Evolutionary conservation across 2,888 invertebrate species (phyloP).

Genomic region (Branchellion lobata): DNA sequence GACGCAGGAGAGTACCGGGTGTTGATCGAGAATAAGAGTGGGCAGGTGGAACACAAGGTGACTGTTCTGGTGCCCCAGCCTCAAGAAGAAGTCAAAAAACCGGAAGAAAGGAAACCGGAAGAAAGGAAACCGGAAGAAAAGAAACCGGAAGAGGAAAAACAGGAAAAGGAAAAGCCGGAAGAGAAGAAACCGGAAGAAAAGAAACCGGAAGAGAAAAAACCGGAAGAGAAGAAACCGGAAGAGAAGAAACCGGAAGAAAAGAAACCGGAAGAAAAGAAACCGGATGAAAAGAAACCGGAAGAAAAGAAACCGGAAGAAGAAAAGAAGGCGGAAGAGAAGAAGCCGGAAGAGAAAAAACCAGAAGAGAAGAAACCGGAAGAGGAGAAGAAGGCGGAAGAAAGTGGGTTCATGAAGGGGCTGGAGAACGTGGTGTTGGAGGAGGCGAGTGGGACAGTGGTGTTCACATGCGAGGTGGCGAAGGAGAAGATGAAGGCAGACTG

Average conservation of each 20-base stretch:
- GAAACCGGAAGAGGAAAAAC: slow-evolving; percentile 53
- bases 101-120: slow-evolving; percentile 57
- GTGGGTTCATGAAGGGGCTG: slow-evolving; percentile 58
- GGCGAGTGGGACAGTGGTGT: slow-evolving; percentile 54
- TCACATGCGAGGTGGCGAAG: slow-evolving; percentile 80
- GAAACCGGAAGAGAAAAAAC: neutral
- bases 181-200: slow-evolving; percentile 1
- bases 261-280: neutral
- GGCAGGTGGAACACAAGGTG: slow-evolving; percentile 50
- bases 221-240: slow-evolving; percentile 51
- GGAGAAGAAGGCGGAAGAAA: slow-evolving; percentile 52
- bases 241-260: neutral
- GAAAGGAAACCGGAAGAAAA: neutral
- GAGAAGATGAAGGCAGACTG: slow-evolving; percentile 77
- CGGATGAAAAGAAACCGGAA: neutral
- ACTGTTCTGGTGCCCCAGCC: slow-evolving; percentile 65
- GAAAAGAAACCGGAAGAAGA: neutral
- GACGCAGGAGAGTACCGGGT: slow-evolving; percentile 53
- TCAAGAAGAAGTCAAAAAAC: neutral
- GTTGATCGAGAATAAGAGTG: slow-evolving; percentile 53
- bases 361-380: neutral
- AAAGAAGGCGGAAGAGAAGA: neutral
- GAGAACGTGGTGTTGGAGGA: slow-evolving; percentile 57
- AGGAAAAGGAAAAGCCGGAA: slow-evolving; percentile 59
- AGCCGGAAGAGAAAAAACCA: neutral